Evolutionary conservation across 2,797 vertebrate species (phyloP).

Genomic region (Schizopygopsis pylzovi): DNA sequence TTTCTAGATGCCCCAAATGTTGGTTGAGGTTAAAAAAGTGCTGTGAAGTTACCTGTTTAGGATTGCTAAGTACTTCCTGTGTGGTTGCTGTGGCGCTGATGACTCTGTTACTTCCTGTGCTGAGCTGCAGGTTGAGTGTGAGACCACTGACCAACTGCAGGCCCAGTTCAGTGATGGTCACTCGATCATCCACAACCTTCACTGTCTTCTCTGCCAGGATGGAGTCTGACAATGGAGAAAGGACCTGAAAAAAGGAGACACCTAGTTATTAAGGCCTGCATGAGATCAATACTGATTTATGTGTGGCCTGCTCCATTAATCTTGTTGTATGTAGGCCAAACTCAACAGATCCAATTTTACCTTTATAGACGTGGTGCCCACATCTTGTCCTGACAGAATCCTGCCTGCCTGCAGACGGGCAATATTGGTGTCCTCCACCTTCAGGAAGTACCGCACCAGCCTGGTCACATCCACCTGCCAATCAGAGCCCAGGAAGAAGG

Average conservation of each 20-base stretch:
- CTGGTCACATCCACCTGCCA: constrained; percentile 93
- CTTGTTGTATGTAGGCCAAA: not conserved
- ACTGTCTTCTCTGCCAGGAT: constrained; percentile 96
- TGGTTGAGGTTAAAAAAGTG: not conserved
- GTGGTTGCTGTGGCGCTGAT: constrained; percentile 86
- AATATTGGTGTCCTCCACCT: constrained; percentile 90
- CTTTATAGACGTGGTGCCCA: constrained; percentile 91
- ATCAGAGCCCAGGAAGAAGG: constrained; percentile 87
- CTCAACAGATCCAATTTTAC: constrained; percentile 66
- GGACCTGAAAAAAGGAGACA: constrained; percentile 76
- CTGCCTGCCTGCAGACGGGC: constrained; percentile 84
- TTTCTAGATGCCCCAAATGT: not conserved
- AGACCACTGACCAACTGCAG: constrained; percentile 92
- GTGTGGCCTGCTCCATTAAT: not conserved
- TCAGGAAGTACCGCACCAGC: constrained; percentile 89
- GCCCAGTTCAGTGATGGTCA: constrained; percentile 91
- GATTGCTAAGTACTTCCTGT: constrained; percentile 87
- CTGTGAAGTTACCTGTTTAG: constrained; percentile 79
- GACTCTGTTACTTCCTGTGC: constrained; percentile 81
- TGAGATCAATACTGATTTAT: constrained; percentile 5
- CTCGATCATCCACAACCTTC: constrained; percentile 92
- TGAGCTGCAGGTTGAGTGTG: constrained; percentile 87
- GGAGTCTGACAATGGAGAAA: constrained; percentile 94
- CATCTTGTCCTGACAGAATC: constrained; percentile 86
- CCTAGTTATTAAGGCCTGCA: not conserved